Evolutionary conservation across 2,113 vertebrate species (phyloP), one percentile per base, ranked within the genome.

Genomic region (Gambusia affinis): DNA sequence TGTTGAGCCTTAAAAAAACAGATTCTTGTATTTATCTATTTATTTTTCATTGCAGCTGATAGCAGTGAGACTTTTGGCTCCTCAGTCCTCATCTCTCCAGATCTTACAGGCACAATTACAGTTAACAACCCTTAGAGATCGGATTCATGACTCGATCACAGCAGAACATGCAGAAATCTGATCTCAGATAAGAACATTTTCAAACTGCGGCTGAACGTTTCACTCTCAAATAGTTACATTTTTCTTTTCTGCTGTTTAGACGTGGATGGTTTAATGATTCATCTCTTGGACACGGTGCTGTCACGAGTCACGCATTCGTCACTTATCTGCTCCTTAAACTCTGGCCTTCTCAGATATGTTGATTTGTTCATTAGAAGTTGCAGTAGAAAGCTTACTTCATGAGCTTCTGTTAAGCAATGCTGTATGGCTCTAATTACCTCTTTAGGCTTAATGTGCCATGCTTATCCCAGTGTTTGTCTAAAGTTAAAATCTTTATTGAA

Each of bases 401-500:
- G 51, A 57, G 51, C 3, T 57, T 19, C 24, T n/a, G 51, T 57
- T 24, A 57, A 57, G 17, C 3, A n/a, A 7, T 11, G 10, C 35
- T 37, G 35, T 11, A 24, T n/a, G 10, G 8, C 24, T 57, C 51
- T 57, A 24, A 57, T 3, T 1, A 57, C 7, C 24, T 10, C 10
- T 3, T n/a, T n/a, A n/a, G 51, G 51, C 24, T 57, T n/a, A 8
- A 57, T 57, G 44, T 47, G 44, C 22, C 22, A 3, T 57, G 4
- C 17, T 47, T 47, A 19, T 1, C 14, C 44, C 44, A 47, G 44
- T 47, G 44, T 47, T 3, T 70, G 11, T 67, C 10, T 57, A 30
- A 1, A 30, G 24, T 0, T 30, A 0, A 0, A 37, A 15, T 35
- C 1, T 4, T 54, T 1, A 12, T 8, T 11, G 33, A 42, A 47